phyloP scores from a whole-genome alignment of 2,888 invertebrate species.

The Ochropacha duplaris region DNA sequence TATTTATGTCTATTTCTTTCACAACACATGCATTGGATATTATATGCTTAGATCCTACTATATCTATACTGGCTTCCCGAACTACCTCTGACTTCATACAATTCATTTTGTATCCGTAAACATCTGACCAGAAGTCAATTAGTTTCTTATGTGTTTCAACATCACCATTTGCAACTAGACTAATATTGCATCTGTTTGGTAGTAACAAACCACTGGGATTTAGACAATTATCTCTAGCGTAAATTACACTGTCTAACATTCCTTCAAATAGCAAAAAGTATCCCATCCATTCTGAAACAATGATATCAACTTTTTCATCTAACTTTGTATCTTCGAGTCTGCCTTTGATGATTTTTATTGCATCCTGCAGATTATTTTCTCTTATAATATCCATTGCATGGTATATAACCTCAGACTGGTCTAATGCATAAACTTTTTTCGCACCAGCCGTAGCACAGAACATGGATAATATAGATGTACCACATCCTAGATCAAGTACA shows the following conservation, averaged over 20 bases:
- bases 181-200: conserved; percentile 93
- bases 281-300: conserved; percentile 99
- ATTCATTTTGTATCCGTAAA: conserved; percentile 97
- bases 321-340: conserved; percentile 92
- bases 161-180: conserved; percentile 91
- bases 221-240: conserved; percentile 92
- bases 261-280: conserved; percentile 98
- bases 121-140: conserved; percentile 95
- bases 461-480: conserved; percentile 98
- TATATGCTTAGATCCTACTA: conserved; percentile 81
- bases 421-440: conserved; percentile 94
- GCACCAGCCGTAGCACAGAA: conserved; percentile 98
- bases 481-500: conserved; percentile 98
- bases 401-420: conserved; percentile 97
- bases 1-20: conserved; percentile 89
- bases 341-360: conserved; percentile 91
- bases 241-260: conserved; percentile 97
- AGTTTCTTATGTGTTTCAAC: conserved; percentile 86
- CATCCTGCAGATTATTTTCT: conserved; percentile 89
- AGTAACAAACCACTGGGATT: conserved; percentile 89
- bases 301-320: conserved; percentile 93
- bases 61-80: conserved; percentile 85
- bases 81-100: conserved; percentile 93
- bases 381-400: conserved; percentile 97
- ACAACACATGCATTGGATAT: conserved; percentile 86